Evolutionary conservation across 2,797 vertebrate genomes (phyloP).

Genomic region (Acrossocheilus wenchowensis): DNA sequence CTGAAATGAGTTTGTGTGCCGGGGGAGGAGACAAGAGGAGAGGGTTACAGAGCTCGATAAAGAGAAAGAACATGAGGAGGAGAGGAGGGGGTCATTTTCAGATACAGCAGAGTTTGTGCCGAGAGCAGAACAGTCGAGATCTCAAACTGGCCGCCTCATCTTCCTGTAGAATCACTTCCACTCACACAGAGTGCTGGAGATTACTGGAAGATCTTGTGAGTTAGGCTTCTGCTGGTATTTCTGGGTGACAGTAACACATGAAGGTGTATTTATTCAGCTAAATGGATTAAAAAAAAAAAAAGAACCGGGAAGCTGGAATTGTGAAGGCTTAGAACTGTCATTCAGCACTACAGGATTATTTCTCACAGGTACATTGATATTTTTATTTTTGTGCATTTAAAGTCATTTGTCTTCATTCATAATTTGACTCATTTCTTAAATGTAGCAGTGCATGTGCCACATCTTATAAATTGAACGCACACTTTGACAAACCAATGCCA

Average conservation of each 20-base stretch:
- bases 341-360: not conserved
- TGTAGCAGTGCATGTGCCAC: not conserved
- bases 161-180: conserved; percentile 31
- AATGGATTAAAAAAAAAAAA: conserved; percentile 6
- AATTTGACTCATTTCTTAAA: not conserved
- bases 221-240: conserved; percentile 8
- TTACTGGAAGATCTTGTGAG: conserved; percentile 39
- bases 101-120: conserved; percentile 33
- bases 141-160: conserved; percentile 30
- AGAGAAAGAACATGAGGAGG: conserved; percentile 24
- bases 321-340: conserved; percentile 12
- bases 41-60: conserved; percentile 35
- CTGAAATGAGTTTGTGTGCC: conserved; percentile 14
- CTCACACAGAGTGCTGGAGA: conserved; percentile 22
- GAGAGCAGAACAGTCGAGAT: conserved; percentile 42
- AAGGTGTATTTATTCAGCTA: conserved; percentile 15
- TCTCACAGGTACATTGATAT: conserved; percentile 1
- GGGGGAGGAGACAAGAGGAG: conserved; percentile 56
- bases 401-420: not conserved
- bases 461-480: not conserved
- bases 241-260: not conserved
- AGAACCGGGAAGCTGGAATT: conserved; percentile 1
- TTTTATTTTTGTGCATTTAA: not conserved
- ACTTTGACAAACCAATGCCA: not conserved
- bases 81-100: conserved; percentile 30